Evolutionary conservation across 2,888 invertebrate genomes (phyloP).

Genomic region (Reticulitermes lucifugus): DNA sequence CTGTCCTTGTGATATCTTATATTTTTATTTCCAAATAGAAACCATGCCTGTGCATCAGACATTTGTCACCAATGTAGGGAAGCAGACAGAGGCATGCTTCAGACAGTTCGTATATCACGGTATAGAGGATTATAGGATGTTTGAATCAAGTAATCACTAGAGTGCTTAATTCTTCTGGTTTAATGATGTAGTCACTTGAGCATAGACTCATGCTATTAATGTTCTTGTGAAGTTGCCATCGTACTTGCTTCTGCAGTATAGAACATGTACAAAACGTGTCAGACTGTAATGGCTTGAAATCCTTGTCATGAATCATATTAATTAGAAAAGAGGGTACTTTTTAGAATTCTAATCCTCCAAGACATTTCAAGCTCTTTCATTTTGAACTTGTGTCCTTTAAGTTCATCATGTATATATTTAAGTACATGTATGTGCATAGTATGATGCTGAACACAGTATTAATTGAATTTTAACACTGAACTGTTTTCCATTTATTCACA

Average conservation of each 20-base stretch:
- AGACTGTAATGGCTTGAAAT: constrained; percentile 18
- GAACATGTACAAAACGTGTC: constrained; percentile 32
- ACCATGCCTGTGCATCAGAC: constrained; percentile 3
- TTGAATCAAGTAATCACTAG: constrained; percentile 3
- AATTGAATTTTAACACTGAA: constrained; percentile 8
- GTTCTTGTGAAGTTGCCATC: constrained; percentile 35
- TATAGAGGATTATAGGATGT: constrained; percentile 23
- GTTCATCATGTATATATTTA: constrained; percentile 21
- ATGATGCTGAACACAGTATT: not conserved
- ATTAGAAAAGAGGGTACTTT: constrained; percentile 3
- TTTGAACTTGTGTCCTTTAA: constrained; percentile 11
- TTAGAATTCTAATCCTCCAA: constrained; percentile 26
- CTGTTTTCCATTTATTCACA: constrained; percentile 25
- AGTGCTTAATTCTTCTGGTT: constrained; percentile 33
- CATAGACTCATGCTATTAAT: constrained; percentile 28
- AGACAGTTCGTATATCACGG: constrained; percentile 27
- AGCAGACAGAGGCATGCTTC: constrained; percentile 32
- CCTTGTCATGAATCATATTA: constrained; percentile 3
- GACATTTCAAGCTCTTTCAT: constrained; percentile 24
- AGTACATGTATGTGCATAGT: constrained; percentile 9
- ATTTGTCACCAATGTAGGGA: constrained; percentile 9
- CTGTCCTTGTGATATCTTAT: not conserved
- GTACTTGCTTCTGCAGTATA: constrained; percentile 39
- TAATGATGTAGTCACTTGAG: constrained; percentile 16
- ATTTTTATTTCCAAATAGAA: constrained; percentile 21